Conservation (phyloP, 2,888 invertebrate genomes). For the Leptinotarsa tumamoca region DNA sequence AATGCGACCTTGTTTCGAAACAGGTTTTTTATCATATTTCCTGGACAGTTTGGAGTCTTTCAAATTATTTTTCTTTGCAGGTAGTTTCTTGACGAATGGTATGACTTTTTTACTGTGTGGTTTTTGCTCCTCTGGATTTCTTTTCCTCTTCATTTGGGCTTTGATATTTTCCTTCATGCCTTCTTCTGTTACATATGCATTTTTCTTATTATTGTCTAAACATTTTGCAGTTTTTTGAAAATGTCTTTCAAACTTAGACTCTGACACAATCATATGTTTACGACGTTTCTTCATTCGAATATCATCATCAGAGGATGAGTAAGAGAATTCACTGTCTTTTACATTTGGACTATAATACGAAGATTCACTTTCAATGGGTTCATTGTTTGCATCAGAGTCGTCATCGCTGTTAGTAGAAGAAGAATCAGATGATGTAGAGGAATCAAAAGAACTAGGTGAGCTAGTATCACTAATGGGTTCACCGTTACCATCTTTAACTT, state of each 20-base stretch:
- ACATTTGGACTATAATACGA: constrained; percentile 24
- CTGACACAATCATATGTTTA: not conserved
- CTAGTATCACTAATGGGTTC: not conserved
- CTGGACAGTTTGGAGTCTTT: constrained; percentile 16
- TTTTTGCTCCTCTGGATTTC: not conserved
- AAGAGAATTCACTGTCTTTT: not conserved
- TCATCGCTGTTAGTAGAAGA: constrained; percentile 31
- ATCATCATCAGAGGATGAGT: constrained; percentile 14
- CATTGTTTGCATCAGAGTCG: constrained; percentile 25
- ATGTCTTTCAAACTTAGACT: constrained; percentile 2
- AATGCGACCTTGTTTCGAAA: not conserved
- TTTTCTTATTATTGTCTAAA: constrained; percentile 2
- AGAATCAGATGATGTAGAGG: constrained; percentile 26
- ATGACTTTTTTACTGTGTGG: not conserved
- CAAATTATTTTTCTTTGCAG: constrained; percentile 3
- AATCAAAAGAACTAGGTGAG: constrained; percentile 9
- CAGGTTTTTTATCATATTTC: constrained; percentile 2
- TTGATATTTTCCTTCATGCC: constrained; percentile 36
- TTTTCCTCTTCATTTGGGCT: constrained; percentile 4
- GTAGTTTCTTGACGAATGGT: not conserved
- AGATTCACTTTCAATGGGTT: not conserved
- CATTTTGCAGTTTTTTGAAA: not conserved
- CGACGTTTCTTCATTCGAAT: not conserved
- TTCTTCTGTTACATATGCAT: constrained; percentile 15
- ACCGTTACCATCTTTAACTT: not conserved